Evolutionary conservation across 2,113 vertebrate genomes (phyloP).

Genomic region (Craseonycteris thonglongyai): DNA sequence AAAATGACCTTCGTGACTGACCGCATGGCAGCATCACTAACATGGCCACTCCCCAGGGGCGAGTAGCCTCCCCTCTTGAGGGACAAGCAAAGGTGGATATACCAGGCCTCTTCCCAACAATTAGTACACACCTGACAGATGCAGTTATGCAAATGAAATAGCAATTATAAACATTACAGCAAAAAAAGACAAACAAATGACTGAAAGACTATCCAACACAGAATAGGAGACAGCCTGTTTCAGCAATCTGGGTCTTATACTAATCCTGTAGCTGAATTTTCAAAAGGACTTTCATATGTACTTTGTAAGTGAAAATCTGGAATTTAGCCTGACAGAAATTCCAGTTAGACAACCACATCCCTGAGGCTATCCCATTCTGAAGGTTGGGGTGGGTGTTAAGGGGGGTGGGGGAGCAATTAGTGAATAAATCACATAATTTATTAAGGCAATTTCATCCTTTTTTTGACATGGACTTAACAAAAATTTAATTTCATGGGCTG

Average conservation of each 20-base stretch:
- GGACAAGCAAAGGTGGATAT: accelerated
- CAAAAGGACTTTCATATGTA: neutral
- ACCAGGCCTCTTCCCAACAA: neutral
- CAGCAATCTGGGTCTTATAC: neutral
- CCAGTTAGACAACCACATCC: neutral
- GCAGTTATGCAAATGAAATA: neutral
- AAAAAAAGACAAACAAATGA: neutral
- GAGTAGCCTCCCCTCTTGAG: neutral
- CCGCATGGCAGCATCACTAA: neutral
- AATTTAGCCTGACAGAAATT: neutral
- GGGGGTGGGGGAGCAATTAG: neutral
- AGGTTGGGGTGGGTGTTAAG: accelerated
- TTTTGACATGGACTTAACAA: neutral
- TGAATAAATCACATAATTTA: neutral
- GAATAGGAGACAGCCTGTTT: neutral
- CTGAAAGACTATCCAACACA: neutral
- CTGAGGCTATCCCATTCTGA: neutral
- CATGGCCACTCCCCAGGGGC: neutral
- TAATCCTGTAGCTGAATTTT: neutral
- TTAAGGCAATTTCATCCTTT: neutral
- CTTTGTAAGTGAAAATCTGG: neutral
- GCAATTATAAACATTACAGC: neutral
- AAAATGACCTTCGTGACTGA: neutral
- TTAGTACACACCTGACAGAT: neutral
- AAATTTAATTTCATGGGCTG: neutral